phyloP scores from a whole-genome alignment of 2,888 invertebrate genomes.

The Sarcophaga carnaria region DNA sequence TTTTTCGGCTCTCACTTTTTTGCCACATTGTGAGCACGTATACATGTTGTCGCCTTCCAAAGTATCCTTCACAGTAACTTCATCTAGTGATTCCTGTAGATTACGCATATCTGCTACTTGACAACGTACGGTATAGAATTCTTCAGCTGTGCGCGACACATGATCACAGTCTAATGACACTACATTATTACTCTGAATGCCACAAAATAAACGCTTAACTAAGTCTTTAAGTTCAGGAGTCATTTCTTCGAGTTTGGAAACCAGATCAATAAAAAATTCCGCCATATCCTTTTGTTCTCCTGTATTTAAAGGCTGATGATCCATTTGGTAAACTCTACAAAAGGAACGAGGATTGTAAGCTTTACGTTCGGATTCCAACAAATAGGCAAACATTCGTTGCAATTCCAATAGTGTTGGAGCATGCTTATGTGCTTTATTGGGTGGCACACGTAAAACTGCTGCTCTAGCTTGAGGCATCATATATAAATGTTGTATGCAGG shows the following conservation, averaged over 20 bases:
- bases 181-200: constrained; percentile 96
- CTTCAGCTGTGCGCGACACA: constrained; percentile 96
- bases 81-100: constrained; percentile 95
- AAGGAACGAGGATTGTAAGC: constrained; percentile 97
- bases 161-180: constrained; percentile 97
- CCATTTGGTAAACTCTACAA: constrained; percentile 98
- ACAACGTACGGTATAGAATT: constrained; percentile 97
- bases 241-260: constrained; percentile 98
- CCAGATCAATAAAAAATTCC: constrained; percentile 97
- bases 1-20: constrained; percentile 97
- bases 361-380: constrained; percentile 96
- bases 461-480: constrained; percentile 97
- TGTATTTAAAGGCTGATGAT: constrained; percentile 96
- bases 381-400: constrained; percentile 97
- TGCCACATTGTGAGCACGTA: constrained; percentile 96
- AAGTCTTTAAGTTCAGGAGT: constrained; percentile 93
- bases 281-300: constrained; percentile 99
- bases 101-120: constrained; percentile 98
- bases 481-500: constrained; percentile 97
- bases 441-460: constrained; percentile 90
- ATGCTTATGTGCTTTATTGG: constrained; percentile 89
- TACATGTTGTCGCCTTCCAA: constrained; percentile 99
- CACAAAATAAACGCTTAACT: constrained; percentile 95
- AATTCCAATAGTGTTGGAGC: constrained; percentile 92
- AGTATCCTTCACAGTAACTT: constrained; percentile 98